Percentiles rank a stretch among this genome's conserved stretches.
Evolutionary conservation across 2,113 vertebrate species (phyloP).

Genomic region (Protomyctophum bolini): DNA sequence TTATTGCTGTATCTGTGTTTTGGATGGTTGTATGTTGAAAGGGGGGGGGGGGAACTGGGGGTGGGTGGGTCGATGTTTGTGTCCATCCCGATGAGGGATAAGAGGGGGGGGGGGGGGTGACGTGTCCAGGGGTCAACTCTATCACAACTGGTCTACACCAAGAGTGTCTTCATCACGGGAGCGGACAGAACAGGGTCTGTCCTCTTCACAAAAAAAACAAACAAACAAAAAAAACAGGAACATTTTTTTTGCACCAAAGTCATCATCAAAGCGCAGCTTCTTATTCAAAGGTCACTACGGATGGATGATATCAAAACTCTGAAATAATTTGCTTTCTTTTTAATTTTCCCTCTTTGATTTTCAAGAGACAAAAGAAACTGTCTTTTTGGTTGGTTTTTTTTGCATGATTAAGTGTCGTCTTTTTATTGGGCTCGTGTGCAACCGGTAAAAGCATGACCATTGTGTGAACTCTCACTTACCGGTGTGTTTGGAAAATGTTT

Average conservation of each 20-base stretch:
- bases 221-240: slow-evolving; percentile 62
- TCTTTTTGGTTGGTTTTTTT: slow-evolving; percentile 58
- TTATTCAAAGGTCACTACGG: slow-evolving; percentile 71
- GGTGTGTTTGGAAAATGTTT: slow-evolving; percentile 73
- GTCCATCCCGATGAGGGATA: slow-evolving; percentile 58
- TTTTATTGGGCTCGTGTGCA: slow-evolving; percentile 80
- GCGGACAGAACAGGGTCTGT: slow-evolving; percentile 78
- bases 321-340: slow-evolving; percentile 35
- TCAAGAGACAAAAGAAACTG: slow-evolving; percentile 62
- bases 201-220: slow-evolving; percentile 49
- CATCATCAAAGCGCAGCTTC: slow-evolving; percentile 81
- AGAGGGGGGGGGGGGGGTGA: slow-evolving; percentile 5
- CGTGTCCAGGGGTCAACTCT: slow-evolving; percentile 58
- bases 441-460: slow-evolving; percentile 80
- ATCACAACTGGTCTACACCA: slow-evolving; percentile 80
- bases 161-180: slow-evolving; percentile 79
- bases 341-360: slow-evolving; percentile 36
- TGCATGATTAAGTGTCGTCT: slow-evolving; percentile 81
- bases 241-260: slow-evolving; percentile 81
- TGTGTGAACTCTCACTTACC: slow-evolving; percentile 76
- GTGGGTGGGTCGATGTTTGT: slow-evolving; percentile 66
- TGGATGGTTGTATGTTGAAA: slow-evolving; percentile 75
- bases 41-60: slow-evolving; percentile 53
- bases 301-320: slow-evolving; percentile 72
- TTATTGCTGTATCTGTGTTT: slow-evolving; percentile 74